Evolutionary conservation across 1,140 invertebrate species (phyloP), one percentile per base, ranked within the genome.

Genomic region (Aphelinus atriplicis): DNA sequence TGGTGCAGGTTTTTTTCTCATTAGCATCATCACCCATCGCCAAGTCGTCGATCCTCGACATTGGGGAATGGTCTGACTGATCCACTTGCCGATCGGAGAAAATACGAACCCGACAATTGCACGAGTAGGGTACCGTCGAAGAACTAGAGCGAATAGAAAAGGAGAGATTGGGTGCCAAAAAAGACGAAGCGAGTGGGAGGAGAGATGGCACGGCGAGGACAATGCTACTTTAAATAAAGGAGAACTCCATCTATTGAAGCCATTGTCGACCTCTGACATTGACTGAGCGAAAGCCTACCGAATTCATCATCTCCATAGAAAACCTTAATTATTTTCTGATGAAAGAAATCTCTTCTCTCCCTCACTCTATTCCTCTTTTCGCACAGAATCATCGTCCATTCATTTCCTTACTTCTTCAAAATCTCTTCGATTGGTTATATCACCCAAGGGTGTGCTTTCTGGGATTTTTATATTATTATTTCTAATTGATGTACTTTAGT

Each of bases 191-290:
- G 45, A 76, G 58, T 63, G 75, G 55, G 61, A 78, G 67, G 67
- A n/a, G 50, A 45, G n/a, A 42, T 56, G 42, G 47, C 26, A 68
- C 42, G 51, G 46, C 83, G 82, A 82, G 87, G 84, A 88, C 86
- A 88, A 88, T 85, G 85, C 86, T 88, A 88, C 85, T 88, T 88
- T 88, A 88, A 88, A 88, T 88, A 88, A 88, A 88, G 83, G 61
- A 88, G 81, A 81, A 83, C 78, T 86, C 85, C 83, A 87, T 84
- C 86, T 83, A 87, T 88, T 86, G 86, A 87, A 85, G 78, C 85
- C 78, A 87, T 88, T 88, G 86, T 88, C 84, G 82, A 86, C 82
- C 84, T 86, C 81, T 87, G 87, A 88, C 87, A 82, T 88, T 88
- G 87, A 88, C 86, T 87, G 87, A 88, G 80, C 84, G 87, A 86